Evolutionary conservation across 2,113 vertebrate species (phyloP).

Genomic region (Aplodontia rufa): DNA sequence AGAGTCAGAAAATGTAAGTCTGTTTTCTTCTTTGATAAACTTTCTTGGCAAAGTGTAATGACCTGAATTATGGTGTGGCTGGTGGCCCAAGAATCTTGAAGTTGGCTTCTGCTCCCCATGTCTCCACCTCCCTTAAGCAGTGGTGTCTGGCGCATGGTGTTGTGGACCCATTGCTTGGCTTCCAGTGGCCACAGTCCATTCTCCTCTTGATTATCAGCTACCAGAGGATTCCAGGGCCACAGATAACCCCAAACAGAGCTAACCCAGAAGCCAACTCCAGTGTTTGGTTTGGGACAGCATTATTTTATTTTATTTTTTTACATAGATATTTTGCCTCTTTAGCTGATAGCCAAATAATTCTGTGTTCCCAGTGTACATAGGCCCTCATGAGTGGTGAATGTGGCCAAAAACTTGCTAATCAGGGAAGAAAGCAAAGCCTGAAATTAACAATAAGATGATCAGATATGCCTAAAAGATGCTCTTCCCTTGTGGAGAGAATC

Average conservation of each 20-base stretch:
- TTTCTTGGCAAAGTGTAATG: slow-evolving; percentile 49
- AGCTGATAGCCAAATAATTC: slow-evolving; percentile 40
- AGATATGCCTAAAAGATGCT: not conserved
- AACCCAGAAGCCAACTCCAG: not conserved
- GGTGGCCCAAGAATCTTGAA: slow-evolving; percentile 45
- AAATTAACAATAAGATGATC: not conserved
- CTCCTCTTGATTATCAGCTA: slow-evolving; percentile 4
- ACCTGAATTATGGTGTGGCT: slow-evolving; percentile 55
- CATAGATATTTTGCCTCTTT: slow-evolving; percentile 45
- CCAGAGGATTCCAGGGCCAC: not conserved
- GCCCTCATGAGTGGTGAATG: not conserved
- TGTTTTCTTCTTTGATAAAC: slow-evolving; percentile 71
- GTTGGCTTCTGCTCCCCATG: not conserved
- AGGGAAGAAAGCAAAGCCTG: slow-evolving; percentile 34
- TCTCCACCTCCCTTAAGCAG: not conserved
- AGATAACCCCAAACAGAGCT: slow-evolving; percentile 51
- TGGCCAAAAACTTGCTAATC: slow-evolving; percentile 18
- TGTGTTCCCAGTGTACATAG: slow-evolving; percentile 40
- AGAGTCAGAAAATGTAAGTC: slow-evolving; percentile 43
- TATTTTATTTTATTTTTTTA: slow-evolving; percentile 45
- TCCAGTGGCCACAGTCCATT: slow-evolving; percentile 14
- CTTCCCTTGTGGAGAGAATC: not conserved
- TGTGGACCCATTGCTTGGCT: not conserved
- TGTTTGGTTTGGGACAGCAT: slow-evolving; percentile 47
- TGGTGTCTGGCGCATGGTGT: not conserved